Base-by-base conservation (phyloP, 2,888 invertebrate species). In the Stramonita haemastoma region DNA sequence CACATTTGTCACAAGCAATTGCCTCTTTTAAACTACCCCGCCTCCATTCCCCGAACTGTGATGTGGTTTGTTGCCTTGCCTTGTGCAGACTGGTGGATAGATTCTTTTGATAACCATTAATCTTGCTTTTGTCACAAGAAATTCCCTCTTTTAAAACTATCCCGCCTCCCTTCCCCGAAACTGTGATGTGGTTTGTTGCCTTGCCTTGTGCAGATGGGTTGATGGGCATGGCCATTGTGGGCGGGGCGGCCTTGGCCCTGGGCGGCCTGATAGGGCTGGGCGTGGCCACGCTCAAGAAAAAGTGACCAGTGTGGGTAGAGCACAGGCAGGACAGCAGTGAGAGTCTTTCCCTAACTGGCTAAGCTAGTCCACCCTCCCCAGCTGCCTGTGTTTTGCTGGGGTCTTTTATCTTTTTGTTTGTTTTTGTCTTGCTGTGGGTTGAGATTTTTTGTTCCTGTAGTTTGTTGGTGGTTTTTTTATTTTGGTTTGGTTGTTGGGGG, bases 221-320 rank as follows among this genome's bases (percentile, higher is more conserved):
- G 89, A 97, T 98, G 92, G 99, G 98, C 86, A 98, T 98, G 96
- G 98, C 98, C 46, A 97, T 98, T 90, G 98, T 98, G 87, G 98
- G 98, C 92, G 98, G 98, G 92, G 98, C 98, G n/a, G 97, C 98
- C 22, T 96, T 99, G 81, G 98, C 98, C 19, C 83, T 96, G 22
- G 96, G 96, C 19, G 95, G 96, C 60, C 91, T 96, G 88, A 97
- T 98, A 36, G 98, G 98, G 79, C 97, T 98, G 36, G 98, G 98
- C 90, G 66, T 91, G 26, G 97, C 98, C 92, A 98, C 90, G 11
- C 26, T 90, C 73, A 91, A 90, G 88, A 91, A 87, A 66, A 90
- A 89, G 79, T 89, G 36, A 89, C 79, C 26, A 36, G 60, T 57
- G 26, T 86, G 29, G 1, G 0, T 70, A 2, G 26, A n/a, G n/a